These are phyloP conservation scores for Stenolophus ochropezus DNA, from an alignment of 2,888 invertebrate species.

Conservation along the genomic window DNA sequence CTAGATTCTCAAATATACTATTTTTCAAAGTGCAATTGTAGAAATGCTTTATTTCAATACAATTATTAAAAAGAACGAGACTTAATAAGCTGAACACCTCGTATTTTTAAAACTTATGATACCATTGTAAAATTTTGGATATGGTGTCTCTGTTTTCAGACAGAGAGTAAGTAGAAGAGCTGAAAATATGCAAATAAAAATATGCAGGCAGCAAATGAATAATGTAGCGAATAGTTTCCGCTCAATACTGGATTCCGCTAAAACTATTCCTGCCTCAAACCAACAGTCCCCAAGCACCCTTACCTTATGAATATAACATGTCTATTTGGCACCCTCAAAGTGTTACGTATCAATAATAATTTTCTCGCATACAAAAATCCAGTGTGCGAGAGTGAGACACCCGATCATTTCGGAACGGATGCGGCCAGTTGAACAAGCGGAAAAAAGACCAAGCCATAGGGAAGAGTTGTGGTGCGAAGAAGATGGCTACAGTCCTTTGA, in stretches of 20 bases:
- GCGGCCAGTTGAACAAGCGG: slow-evolving; percentile 68
- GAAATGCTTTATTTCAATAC: too few species aligned
- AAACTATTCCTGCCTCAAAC: slow-evolving; percentile 50
- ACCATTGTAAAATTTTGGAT: background rate
- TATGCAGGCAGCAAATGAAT: slow-evolving; percentile 25
- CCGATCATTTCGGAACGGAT: slow-evolving; percentile 65
- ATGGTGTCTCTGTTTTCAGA: background rate
- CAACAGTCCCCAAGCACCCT: slow-evolving; percentile 54
- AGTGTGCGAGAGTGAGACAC: slow-evolving; percentile 31
- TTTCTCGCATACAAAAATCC: slow-evolving; percentile 71
- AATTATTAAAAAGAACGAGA: too few species aligned
- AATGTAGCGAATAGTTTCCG: slow-evolving; percentile 52
- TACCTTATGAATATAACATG: slow-evolving; percentile 74
- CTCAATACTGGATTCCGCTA: slow-evolving; percentile 47
- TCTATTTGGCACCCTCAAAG: slow-evolving; percentile 74
- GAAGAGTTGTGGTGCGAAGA: slow-evolving; percentile 61
- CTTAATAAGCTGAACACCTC: too few species aligned
- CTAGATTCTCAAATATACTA: too few species aligned
- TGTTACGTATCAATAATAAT: slow-evolving; percentile 73
- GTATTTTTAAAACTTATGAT: too few species aligned
- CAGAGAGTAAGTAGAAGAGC: background rate
- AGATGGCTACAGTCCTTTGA: slow-evolving; percentile 69
- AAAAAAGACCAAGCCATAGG: slow-evolving; percentile 63
- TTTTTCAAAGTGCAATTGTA: too few species aligned
- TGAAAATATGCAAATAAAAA: slow-evolving; percentile 18